These are phyloP conservation scores for Zaprionus africanus DNA, from an alignment of 1,140 invertebrate species.

Conservation along the genomic window DNA sequence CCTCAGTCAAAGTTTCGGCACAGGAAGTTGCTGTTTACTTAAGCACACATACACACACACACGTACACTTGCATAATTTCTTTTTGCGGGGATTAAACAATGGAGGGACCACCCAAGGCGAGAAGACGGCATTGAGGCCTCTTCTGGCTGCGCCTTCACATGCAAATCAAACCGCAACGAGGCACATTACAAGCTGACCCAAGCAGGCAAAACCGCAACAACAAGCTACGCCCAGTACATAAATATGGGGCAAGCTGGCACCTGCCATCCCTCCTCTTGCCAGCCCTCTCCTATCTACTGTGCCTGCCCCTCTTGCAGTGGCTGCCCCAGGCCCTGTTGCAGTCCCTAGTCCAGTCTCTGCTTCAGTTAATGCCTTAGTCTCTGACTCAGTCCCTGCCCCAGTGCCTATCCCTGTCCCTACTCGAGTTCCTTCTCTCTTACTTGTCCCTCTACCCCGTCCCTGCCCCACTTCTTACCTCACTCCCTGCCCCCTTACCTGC, in stretches of 20 bases:
- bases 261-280: conserved; percentile 3
- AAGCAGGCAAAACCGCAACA: conserved; percentile 59
- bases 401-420: too few species aligned
- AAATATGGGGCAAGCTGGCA: conserved; percentile 54
- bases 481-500: background rate
- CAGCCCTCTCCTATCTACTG: too few species aligned
- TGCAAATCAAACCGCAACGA: conserved; percentile 70
- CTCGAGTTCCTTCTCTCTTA: too few species aligned
- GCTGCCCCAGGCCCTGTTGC: too few species aligned
- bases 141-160: conserved; percentile 1
- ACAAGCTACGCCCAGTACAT: conserved; percentile 38
- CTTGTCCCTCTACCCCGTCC: too few species aligned
- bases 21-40: conserved; percentile 80
- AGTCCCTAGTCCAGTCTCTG: too few species aligned
- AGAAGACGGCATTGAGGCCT: too few species aligned
- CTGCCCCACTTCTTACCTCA: too few species aligned
- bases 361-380: too few species aligned
- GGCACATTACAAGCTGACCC: conserved; percentile 72
- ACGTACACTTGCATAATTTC: conserved; percentile 38
- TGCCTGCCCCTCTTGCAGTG: too few species aligned
- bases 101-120: conserved; percentile 52
- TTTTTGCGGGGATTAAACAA: conserved; percentile 27
- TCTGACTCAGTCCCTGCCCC: too few species aligned
- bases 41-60: conserved; percentile 31
- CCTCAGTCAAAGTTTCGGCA: conserved; percentile 54